These are phyloP conservation scores for Petrocephalus zakoni DNA, from an alignment of 2,113 vertebrate genomes.

Conservation along the genomic window DNA sequence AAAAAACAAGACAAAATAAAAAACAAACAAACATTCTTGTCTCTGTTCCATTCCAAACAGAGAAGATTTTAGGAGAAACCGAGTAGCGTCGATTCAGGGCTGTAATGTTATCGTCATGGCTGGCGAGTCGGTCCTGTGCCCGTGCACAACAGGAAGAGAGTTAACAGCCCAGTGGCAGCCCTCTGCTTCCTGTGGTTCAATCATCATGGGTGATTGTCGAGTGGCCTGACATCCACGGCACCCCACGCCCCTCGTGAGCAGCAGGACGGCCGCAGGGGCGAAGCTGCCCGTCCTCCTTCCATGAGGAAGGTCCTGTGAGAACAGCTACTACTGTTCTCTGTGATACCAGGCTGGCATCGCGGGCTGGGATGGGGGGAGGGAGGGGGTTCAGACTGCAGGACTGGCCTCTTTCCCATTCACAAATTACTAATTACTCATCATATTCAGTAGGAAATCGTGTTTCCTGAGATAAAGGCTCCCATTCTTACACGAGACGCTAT, in stretches of 20 bases:
- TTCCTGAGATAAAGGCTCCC: slow-evolving; percentile 51
- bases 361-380: no score
- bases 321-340: slow-evolving; percentile 35
- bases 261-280: slow-evolving; percentile 31
- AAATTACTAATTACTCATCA: slow-evolving; percentile 61
- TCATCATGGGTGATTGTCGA: background rate
- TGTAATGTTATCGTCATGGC: background rate
- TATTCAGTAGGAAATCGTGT: slow-evolving; percentile 50
- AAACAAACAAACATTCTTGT: slow-evolving; percentile 24
- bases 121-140: background rate
- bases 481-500: no score
- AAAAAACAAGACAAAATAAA: slow-evolving; percentile 3
- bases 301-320: slow-evolving; percentile 36
- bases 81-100: background rate
- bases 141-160: background rate
- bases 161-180: background rate
- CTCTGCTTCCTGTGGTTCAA: background rate
- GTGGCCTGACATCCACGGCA: background rate
- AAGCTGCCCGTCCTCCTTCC: slow-evolving; percentile 37
- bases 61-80: background rate
- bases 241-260: background rate
- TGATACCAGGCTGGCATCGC: slow-evolving; percentile 37
- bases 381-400: slow-evolving; percentile 20
- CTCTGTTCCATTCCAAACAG: slow-evolving; percentile 23
- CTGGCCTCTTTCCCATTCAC: slow-evolving; percentile 47